A percentile compares a stretch with the other conserved stretches of the same genome.
phyloP scores from a whole-genome alignment of 2,888 invertebrate genomes.

The Sylvicola cinctus region DNA sequence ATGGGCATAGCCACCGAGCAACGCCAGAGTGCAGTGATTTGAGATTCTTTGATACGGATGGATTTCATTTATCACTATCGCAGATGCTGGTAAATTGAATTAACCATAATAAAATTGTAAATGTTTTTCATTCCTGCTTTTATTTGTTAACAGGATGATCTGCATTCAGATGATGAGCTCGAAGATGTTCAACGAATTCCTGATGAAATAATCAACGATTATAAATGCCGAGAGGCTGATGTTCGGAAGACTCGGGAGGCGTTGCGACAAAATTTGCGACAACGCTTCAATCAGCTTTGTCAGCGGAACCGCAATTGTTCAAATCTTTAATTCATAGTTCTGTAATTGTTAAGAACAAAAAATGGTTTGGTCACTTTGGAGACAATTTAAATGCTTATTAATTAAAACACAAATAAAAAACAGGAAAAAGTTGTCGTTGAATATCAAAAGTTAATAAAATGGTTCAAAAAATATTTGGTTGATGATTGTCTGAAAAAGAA shows the following conservation, averaged over 20 bases:
- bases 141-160: not conserved
- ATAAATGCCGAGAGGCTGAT: conserved; percentile 58
- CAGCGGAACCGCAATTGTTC: conserved; percentile 17
- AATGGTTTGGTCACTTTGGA: too few species aligned
- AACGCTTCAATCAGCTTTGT: conserved; percentile 66
- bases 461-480: too few species aligned
- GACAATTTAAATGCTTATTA: too few species aligned
- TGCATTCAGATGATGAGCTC: conserved; percentile 32
- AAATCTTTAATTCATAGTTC: too few species aligned
- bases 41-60: not conserved
- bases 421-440: too few species aligned
- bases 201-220: conserved; percentile 71
- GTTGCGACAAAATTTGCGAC: conserved; percentile 58
- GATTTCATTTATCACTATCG: conserved; percentile 33
- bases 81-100: conserved; percentile 56
- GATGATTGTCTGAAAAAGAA: too few species aligned
- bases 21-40: conserved; percentile 7
- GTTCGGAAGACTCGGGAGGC: conserved; percentile 63
- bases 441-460: too few species aligned
- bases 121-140: too few species aligned
- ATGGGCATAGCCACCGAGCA: conserved; percentile 4
- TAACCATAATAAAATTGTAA: too few species aligned
- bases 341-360: too few species aligned
- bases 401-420: too few species aligned
- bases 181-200: conserved; percentile 69